Evolutionary conservation across 1,140 invertebrate species (phyloP).

Genomic region (Grapholita molesta): DNA sequence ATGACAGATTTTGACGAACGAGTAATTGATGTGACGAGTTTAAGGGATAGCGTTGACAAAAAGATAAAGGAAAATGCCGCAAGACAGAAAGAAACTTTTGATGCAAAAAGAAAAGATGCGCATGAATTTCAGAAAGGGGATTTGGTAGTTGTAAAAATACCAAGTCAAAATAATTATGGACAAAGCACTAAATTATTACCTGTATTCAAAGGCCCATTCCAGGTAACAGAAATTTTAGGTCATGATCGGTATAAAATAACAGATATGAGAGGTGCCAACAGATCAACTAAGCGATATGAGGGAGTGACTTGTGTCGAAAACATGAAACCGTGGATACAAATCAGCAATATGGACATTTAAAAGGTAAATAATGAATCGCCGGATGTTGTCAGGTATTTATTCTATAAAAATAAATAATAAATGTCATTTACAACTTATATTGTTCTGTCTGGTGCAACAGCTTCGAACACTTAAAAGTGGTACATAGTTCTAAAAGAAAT

Average conservation of each 20-base stretch:
- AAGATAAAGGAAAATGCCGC: neutral
- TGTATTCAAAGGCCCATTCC: conserved; percentile 30
- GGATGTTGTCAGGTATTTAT: neutral
- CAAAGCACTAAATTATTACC: conserved; percentile 24
- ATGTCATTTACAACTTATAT: neutral
- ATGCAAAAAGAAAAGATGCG: conserved; percentile 8
- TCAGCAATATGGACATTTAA: neutral
- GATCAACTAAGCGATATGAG: neutral
- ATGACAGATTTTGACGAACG: neutral
- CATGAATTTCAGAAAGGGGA: neutral
- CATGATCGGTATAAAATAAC: conserved; percentile 40
- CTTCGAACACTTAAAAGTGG: too few species aligned
- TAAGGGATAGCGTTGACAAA: neutral
- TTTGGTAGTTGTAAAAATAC: conserved; percentile 9
- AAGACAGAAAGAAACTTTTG: neutral
- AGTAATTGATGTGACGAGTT: neutral
- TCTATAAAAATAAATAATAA: neutral
- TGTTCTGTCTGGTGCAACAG: neutral
- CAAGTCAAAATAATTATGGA: neutral
- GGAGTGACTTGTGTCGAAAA: neutral
- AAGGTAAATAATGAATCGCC: too few species aligned
- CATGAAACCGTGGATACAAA: conserved; percentile 11
- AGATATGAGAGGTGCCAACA: too few species aligned
- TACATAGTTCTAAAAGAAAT: too few species aligned
- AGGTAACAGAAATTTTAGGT: conserved; percentile 32